phyloP scores from a whole-genome alignment of 1,140 invertebrate genomes.

The Olivierus martensii region DNA sequence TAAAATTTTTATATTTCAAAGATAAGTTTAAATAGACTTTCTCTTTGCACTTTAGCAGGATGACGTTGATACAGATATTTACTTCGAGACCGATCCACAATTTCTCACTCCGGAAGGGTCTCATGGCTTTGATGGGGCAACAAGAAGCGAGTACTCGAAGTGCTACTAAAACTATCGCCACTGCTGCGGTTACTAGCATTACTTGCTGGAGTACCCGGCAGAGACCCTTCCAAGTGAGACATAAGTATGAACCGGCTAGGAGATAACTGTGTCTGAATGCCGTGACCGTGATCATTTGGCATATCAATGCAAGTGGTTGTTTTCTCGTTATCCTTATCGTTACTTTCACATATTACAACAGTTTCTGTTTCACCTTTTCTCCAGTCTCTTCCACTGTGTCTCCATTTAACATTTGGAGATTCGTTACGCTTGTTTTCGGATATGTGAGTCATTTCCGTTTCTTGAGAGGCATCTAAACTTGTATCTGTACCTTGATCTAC shows the following conservation, averaged over 20 bases:
- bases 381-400: constrained; percentile 1
- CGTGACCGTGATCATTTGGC: background rate
- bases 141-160: constrained; percentile 45
- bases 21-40: no score
- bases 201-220: constrained; percentile 38
- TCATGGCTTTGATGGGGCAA: constrained; percentile 8
- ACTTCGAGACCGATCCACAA: background rate
- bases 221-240: constrained; percentile 12
- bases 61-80: background rate
- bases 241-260: background rate
- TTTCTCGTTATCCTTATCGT: background rate
- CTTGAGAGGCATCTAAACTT: constrained; percentile 5
- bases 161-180: constrained; percentile 55
- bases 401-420: background rate
- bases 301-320: constrained; percentile 12
- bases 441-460: constrained; percentile 12
- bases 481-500: constrained; percentile 16
- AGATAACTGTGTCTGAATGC: background rate
- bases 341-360: background rate
- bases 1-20: no score
- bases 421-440: constrained; percentile 1
- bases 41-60: no score
- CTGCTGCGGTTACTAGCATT: constrained; percentile 43
- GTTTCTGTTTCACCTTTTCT: background rate
- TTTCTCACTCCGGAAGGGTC: constrained; percentile 5